phyloP scores from a whole-genome alignment of 2,797 vertebrate genomes.

The Etheostoma nigrum region DNA sequence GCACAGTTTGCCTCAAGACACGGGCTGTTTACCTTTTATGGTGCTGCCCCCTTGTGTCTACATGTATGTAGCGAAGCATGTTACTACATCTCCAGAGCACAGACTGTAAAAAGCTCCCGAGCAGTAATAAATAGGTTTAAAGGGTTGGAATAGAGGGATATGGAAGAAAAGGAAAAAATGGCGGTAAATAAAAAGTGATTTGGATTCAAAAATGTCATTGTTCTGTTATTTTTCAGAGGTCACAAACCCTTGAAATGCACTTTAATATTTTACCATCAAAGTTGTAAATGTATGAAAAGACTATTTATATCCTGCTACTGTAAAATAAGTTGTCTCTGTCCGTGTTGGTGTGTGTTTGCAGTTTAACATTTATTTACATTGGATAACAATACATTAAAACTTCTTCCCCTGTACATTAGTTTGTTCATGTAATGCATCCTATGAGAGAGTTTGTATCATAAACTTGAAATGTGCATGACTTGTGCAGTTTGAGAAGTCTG shows the following conservation, averaged over 20 bases:
- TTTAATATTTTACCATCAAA: conserved; percentile 40
- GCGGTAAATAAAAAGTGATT: background rate
- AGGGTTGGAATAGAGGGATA: conserved; percentile 31
- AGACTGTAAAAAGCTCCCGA: background rate
- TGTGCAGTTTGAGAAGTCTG: too few species aligned
- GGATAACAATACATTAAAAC: conserved; percentile 30
- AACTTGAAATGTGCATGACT: background rate
- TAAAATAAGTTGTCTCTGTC: conserved; percentile 10
- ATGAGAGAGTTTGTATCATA: background rate
- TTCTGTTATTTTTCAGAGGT: conserved; percentile 1
- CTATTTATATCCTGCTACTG: conserved; percentile 40
- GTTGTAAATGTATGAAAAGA: background rate
- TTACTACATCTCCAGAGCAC: background rate
- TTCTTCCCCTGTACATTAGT: background rate
- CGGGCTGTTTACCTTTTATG: background rate
- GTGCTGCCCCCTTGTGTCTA: conserved; percentile 60
- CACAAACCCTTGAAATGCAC: conserved; percentile 62
- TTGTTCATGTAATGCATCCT: background rate
- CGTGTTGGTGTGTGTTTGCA: background rate
- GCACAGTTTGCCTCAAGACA: background rate
- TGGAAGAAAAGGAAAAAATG: background rate
- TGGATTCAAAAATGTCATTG: conserved; percentile 1
- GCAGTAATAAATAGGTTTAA: conserved; percentile 11
- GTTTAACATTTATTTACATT: conserved; percentile 18
- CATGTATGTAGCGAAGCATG: background rate